Percentiles rank a stretch among this genome's conserved stretches.
Conservation (phyloP, 1,140 invertebrate species). For the Drosophila ercepeae region DNA sequence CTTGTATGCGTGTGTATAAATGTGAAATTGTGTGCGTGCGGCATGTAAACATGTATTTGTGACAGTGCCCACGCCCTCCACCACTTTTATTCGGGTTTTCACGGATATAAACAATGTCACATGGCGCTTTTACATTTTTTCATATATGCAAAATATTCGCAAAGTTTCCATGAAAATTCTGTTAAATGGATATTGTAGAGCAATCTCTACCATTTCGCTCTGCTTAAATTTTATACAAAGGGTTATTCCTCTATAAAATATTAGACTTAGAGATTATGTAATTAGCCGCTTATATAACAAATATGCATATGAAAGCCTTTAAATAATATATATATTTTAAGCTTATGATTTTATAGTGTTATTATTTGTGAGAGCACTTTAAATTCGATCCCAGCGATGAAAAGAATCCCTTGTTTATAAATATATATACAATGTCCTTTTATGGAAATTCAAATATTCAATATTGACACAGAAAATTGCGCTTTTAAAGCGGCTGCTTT, state of each 20-base stretch:
- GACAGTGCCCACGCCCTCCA: constrained; percentile 7
- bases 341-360: not conserved
- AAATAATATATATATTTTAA: not conserved
- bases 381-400: not conserved
- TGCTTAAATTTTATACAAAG: not conserved
- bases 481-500: constrained; percentile 53
- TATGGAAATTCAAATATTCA: constrained; percentile 62
- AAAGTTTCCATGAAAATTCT: not conserved
- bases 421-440: constrained; percentile 31
- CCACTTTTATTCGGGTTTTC: not conserved
- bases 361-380: constrained; percentile 10
- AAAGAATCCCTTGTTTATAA: constrained; percentile 12
- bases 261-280: not conserved
- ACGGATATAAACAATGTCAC: constrained; percentile 41
- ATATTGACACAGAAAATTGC: constrained; percentile 69
- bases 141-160: constrained; percentile 18
- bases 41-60: not conserved
- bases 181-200: not conserved
- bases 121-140: constrained; percentile 33
- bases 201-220: not conserved
- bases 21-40: not conserved
- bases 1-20: constrained; percentile 22
- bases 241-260: not conserved
- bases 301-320: not conserved
- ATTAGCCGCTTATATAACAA: not conserved